Conservation (phyloP, 2,797 vertebrate species). For the Micromesistius poutassou region DNA sequence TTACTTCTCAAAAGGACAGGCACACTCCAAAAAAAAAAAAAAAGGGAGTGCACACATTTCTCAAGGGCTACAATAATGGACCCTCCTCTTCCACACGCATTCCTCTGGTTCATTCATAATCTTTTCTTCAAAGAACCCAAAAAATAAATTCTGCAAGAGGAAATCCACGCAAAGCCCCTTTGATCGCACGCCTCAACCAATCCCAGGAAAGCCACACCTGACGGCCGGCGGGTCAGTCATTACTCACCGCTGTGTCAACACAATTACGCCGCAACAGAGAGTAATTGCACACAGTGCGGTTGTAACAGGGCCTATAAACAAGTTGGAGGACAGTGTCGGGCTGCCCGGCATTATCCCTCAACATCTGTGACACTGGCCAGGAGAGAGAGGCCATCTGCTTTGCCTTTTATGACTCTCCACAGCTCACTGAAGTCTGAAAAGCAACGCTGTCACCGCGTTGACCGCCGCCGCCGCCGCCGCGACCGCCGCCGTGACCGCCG, state of each 20-base stretch:
- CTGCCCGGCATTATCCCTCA: conserved; percentile 48
- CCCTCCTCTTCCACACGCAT: neutral
- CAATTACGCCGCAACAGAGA: conserved; percentile 7
- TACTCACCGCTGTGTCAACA: conserved; percentile 26
- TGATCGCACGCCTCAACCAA: conserved; percentile 4
- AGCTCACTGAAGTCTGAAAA: conserved; percentile 63
- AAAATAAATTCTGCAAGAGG: neutral
- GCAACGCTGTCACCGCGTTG: conserved; percentile 49
- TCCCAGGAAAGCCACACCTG: neutral
- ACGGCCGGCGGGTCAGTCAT: conserved; percentile 2
- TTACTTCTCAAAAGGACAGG: neutral
- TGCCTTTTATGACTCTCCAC: conserved; percentile 55
- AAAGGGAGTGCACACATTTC: neutral
- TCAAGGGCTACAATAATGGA: neutral
- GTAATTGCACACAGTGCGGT: conserved; percentile 25
- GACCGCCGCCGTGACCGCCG: conserved; percentile 32
- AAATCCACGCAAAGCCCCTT: neutral
- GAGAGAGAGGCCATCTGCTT: conserved; percentile 63
- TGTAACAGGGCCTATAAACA: conserved; percentile 26
- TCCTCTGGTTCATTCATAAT: neutral
- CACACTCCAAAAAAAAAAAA: neutral
- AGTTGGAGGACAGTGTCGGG: conserved; percentile 34
- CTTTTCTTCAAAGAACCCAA: neutral
- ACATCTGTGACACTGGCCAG: conserved; percentile 49
- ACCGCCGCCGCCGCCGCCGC: conserved; percentile 29